Conservation (phyloP, 2,113 vertebrate genomes). For the Gallinago paraguaiae region DNA sequence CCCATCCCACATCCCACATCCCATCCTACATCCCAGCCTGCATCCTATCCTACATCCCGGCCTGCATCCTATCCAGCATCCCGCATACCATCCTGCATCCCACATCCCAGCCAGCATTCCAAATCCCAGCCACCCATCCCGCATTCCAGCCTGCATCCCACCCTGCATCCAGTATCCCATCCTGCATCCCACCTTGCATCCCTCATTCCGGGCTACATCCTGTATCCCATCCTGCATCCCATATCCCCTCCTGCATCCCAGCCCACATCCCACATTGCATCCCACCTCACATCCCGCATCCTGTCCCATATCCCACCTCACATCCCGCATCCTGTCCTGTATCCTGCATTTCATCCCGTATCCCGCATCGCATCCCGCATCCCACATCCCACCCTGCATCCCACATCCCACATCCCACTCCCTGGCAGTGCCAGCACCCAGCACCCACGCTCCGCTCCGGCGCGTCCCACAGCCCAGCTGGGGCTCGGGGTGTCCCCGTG, state of each 20-base stretch:
- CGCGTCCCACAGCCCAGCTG: rapidly evolving
- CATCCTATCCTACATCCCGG: too few species aligned
- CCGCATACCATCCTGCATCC: too few species aligned
- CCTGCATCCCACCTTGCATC: background rate
- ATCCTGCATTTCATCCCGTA: background rate
- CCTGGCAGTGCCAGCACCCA: background rate
- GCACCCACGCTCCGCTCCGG: background rate
- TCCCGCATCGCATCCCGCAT: too few species aligned
- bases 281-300: background rate
- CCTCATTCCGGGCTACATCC: background rate
- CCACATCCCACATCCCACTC: background rate
- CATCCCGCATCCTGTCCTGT: too few species aligned
- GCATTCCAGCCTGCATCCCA: too few species aligned
- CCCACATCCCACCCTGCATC: background rate
- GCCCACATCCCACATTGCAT: background rate
- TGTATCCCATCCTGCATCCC: background rate
- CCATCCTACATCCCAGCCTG: too few species aligned
- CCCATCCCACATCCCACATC: rapidly evolving
- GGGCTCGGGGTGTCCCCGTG: background rate
- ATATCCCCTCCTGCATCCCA: background rate
- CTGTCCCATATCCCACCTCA: background rate
- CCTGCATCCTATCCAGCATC: background rate
- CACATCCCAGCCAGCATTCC: background rate
- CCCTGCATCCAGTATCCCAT: background rate
- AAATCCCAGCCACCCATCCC: too few species aligned